Evolutionary conservation across 2,888 invertebrate genomes (phyloP), one percentile per base, ranked within the genome.

Genomic region (Cryptus viduatorius): DNA sequence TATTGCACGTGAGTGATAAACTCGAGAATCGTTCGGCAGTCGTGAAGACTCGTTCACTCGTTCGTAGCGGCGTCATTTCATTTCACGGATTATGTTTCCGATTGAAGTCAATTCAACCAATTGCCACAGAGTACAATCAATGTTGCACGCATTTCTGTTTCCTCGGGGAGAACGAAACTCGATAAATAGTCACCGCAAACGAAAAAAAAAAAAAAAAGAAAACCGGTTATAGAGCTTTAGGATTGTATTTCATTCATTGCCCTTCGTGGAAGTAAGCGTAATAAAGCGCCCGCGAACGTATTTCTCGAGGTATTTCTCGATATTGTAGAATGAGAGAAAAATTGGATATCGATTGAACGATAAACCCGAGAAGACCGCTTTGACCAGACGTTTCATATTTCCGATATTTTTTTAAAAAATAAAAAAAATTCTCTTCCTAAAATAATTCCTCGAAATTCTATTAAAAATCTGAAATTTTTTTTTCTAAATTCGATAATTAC

Each of bases 81-180:
- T 48, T 77, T 77, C 69, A 65, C 14, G 71, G 12, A 71, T 77
- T 65, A 71, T 31, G 76, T 82, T 71, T 71, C 64, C 76, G 76
- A 82, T 82, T 71, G 46, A 65, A 69, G 65, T 71, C 76, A 77
- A 82, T 82, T 46, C 69, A 10, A 50, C 16, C 82, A 77, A 82
- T 82, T 77, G 76, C 31, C 42, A 46, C 24, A 46, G 71, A 64
- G 42, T 64, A n/a, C 48, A 69, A 69, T 82, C 65, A 56, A 77
- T 31, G 76, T 65, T 71, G 65, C 64, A 37, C 37, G 37, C 37
- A 53, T 71, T 71, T 71, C 76, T 77, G 44, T 82, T 77, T 76
- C 31, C 24, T 53, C 59, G 46, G 31, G 31, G 48, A 19, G 12
- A 31, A 19, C 37, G 72, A 29, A 65, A 48, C 61, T 14, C 46